Evolutionary conservation across 2,888 invertebrate genomes (phyloP), one percentile per base, ranked within the genome.

Genomic region (Ceratothoa steindachneri): DNA sequence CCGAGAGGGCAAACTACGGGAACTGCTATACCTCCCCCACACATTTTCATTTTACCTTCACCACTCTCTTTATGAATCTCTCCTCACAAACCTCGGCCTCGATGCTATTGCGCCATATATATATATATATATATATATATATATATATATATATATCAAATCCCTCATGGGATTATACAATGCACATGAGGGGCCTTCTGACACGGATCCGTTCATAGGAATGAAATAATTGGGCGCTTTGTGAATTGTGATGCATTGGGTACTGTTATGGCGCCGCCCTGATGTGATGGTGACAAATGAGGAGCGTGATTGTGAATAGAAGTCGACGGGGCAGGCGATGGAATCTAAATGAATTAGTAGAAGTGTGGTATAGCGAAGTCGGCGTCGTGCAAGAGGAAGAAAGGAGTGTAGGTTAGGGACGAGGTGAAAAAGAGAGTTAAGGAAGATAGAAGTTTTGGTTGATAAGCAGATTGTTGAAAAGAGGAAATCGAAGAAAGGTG

Each of bases 101-200:
- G 65, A 41, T 41, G 15, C 15, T 9, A 41, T 15, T 41, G 41
- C 15, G 41, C 12, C 3, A n/a, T 22, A 22, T 60, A 22, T 60
- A 60, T 60, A 60, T 60, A 60, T 60, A 60, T 60, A 60, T 60
- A 60, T 60, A 60, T 60, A 60, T 60, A 60, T 60, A 60, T 60
- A 22, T 22, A 22, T 60, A 22, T 60, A 22, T 60, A 22, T 60
- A 22, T 60, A 22, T 60, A 60, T 22, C 1, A 60, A 24, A 60
- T 41, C 5, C 41, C 41, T 9, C n/a, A 19, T 60, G 15, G n/a
- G n/a, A n/a, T n/a, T n/a, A n/a, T n/a, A n/a, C n/a, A n/a, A n/a
- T 12, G n/a, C n/a, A n/a, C n/a, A n/a, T n/a, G n/a, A n/a, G n/a
- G n/a, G n/a, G n/a, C n/a, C n/a, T n/a, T n/a, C n/a, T 41, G 7